Conservation (phyloP, 2,888 invertebrate genomes). For the Carabus problematicus region DNA sequence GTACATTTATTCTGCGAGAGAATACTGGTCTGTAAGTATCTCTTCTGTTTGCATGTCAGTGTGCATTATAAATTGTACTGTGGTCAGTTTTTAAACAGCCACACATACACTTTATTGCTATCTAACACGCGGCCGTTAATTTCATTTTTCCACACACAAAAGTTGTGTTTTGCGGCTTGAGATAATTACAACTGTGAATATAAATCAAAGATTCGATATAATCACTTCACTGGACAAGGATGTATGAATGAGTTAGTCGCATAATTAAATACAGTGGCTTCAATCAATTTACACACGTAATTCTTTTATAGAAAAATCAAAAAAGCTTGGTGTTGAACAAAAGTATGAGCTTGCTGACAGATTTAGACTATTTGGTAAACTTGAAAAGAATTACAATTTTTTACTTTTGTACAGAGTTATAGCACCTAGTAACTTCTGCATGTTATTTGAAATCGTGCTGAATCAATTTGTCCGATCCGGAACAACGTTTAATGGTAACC, state of each 20-base stretch:
- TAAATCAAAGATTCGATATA: slow-evolving; percentile 32
- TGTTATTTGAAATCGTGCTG: too few relatives aligned
- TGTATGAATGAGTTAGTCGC: slow-evolving; percentile 24
- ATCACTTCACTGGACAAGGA: slow-evolving; percentile 9
- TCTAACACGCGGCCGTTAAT: slow-evolving; percentile 33
- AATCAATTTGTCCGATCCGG: background rate
- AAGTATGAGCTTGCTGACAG: too few relatives aligned
- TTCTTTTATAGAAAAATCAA: too few relatives aligned
- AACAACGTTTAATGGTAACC: slow-evolving; percentile 23
- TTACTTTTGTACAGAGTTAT: too few relatives aligned
- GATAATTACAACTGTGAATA: slow-evolving; percentile 35
- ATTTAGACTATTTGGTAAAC: too few relatives aligned
- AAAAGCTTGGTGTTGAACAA: too few relatives aligned
- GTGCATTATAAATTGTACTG: slow-evolving; percentile 17
- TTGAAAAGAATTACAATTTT: too few relatives aligned
- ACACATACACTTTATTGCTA: slow-evolving; percentile 32
- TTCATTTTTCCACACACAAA: slow-evolving; percentile 19
- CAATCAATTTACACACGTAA: too few relatives aligned
- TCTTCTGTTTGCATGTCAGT: too few relatives aligned
- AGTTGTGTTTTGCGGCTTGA: slow-evolving; percentile 11
- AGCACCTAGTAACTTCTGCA: too few relatives aligned
- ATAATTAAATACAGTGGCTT: slow-evolving; percentile 11
- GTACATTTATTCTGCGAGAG: too few relatives aligned
- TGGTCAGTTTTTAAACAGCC: slow-evolving; percentile 24
- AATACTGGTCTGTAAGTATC: too few relatives aligned